A percentile compares a stretch with the other conserved stretches of the same genome.
phyloP scores from a whole-genome alignment of 1,140 invertebrate species.

The Drosophila albomicans region DNA sequence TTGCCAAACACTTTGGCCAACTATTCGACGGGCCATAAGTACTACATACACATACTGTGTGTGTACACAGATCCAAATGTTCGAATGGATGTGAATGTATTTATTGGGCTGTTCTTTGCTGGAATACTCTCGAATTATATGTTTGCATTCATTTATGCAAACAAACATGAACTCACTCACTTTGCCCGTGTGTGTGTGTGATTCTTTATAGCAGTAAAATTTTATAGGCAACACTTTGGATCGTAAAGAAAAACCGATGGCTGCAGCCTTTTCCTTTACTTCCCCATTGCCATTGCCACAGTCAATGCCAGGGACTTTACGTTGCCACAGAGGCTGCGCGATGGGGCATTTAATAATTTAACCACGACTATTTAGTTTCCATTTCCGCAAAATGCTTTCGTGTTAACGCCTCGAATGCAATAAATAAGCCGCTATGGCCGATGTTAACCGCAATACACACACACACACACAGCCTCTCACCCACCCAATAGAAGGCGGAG shows the following conservation, averaged over 20 bases:
- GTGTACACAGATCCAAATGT: conserved; percentile 9
- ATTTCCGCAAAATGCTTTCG: conserved; percentile 71
- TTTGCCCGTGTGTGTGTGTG: background rate
- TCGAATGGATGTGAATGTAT: conserved; percentile 32
- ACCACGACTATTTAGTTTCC: conserved; percentile 74
- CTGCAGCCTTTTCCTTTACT: conserved; percentile 10
- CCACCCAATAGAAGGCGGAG: too few species aligned
- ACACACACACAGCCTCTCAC: background rate
- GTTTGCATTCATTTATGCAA: conserved; percentile 66
- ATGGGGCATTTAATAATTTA: conserved; percentile 73
- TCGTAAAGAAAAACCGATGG: conserved; percentile 67
- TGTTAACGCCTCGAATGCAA: conserved; percentile 72
- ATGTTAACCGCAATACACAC: conserved; percentile 49
- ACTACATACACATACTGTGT: conserved; percentile 15
- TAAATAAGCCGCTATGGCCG: conserved; percentile 66
- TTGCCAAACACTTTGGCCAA: conserved; percentile 61
- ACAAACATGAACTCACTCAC: conserved; percentile 48
- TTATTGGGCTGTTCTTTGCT: conserved; percentile 40
- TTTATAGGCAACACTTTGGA: conserved; percentile 65
- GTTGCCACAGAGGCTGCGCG: conserved; percentile 3
- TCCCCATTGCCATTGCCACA: background rate
- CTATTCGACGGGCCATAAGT: conserved; percentile 19
- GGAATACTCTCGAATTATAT: conserved; percentile 50
- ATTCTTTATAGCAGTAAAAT: conserved; percentile 53
- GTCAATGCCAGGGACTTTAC: background rate